Evolutionary conservation across 1,140 invertebrate species (phyloP).

Genomic region (Hetaerina americana): DNA sequence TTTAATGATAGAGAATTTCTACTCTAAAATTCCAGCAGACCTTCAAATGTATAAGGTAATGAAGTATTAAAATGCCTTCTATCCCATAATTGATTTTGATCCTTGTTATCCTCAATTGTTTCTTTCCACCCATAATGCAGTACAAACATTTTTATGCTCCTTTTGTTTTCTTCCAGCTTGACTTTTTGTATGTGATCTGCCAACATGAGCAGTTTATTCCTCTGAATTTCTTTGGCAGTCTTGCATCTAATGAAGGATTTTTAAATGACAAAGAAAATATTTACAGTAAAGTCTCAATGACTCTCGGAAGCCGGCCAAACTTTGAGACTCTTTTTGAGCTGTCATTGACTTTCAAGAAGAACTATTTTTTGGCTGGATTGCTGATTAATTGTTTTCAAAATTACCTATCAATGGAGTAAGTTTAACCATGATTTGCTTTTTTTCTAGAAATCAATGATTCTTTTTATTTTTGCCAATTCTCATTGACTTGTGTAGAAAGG

Average conservation of each 20-base stretch:
- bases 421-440: background rate
- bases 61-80: background rate
- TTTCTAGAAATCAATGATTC: no score
- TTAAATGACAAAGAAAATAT: no score
- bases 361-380: background rate
- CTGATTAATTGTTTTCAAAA: background rate
- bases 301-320: background rate
- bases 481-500: no score
- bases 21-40: background rate
- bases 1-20: background rate
- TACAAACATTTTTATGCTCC: background rate
- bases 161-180: background rate
- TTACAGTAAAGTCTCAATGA: background rate
- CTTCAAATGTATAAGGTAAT: background rate
- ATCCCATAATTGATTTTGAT: background rate
- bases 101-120: background rate
- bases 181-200: background rate
- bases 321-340: background rate
- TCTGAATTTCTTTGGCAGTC: background rate
- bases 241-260: background rate
- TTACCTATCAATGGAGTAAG: background rate
- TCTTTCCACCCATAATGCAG: background rate
- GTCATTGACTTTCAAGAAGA: background rate
- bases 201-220: background rate
- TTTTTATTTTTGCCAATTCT: no score